Percentiles rank a stretch among this genome's conserved stretches.
Conservation (phyloP, 2,888 invertebrate species). For the Iselma pallidipennis region DNA sequence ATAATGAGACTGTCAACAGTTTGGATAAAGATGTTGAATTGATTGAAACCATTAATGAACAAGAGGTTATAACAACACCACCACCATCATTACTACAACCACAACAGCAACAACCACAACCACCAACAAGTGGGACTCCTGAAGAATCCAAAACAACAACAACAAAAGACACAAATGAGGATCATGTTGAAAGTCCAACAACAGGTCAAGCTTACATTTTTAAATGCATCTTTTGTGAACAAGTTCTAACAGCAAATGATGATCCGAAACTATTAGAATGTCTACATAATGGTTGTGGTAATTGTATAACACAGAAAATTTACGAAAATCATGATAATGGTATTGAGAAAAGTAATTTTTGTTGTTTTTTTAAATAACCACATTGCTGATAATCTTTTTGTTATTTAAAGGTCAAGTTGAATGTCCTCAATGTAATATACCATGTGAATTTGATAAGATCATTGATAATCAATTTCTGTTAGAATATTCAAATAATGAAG, state of each 20-base stretch:
- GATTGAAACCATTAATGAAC: constrained; percentile 11
- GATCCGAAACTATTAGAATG: constrained; percentile 85
- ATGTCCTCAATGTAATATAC: constrained; percentile 76
- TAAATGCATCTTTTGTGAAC: constrained; percentile 56
- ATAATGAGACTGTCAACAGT: background rate
- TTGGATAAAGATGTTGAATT: constrained; percentile 17
- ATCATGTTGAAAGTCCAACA: constrained; percentile 52
- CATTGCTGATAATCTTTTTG: constrained; percentile 2
- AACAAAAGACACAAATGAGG: constrained; percentile 35
- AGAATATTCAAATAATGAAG: constrained; percentile 64
- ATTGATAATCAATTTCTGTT: constrained; percentile 84
- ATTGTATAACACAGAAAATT: constrained; percentile 73
- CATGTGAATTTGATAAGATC: constrained; percentile 71
- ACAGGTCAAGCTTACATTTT: constrained; percentile 50
- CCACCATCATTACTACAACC: background rate
- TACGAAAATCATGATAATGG: constrained; percentile 46
- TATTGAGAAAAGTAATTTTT: constrained; percentile 16
- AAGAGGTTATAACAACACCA: constrained; percentile 1
- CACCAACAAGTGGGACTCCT: constrained; percentile 15
- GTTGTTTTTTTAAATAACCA: background rate
- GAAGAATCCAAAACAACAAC: constrained; percentile 28
- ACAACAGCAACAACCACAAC: background rate
- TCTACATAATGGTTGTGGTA: constrained; percentile 81
- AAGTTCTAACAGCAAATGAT: constrained; percentile 60
- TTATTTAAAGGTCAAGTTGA: constrained; percentile 51